These are phyloP conservation scores for Psittacula cyanocephala DNA, from an alignment of 2,113 vertebrate species.

Conservation along the genomic window DNA sequence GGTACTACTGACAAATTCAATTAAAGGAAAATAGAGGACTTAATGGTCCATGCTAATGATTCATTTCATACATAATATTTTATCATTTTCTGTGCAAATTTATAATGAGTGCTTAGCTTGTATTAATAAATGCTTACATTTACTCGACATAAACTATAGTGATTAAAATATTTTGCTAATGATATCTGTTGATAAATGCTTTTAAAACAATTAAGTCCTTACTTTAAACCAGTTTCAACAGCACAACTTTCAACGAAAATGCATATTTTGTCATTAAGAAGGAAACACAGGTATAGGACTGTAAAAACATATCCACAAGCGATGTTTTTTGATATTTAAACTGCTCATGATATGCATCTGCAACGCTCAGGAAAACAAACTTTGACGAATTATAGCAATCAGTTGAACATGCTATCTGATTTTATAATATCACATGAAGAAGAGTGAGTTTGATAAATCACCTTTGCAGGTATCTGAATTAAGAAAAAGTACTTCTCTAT, in stretches of 20 bases:
- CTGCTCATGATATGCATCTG: slow-evolving; percentile 15
- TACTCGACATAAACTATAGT: slow-evolving; percentile 75
- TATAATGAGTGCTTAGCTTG: slow-evolving; percentile 84
- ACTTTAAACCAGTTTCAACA: slow-evolving; percentile 55
- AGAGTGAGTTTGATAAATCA: slow-evolving; percentile 64
- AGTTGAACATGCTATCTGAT: slow-evolving; percentile 45
- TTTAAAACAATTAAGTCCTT: slow-evolving; percentile 64
- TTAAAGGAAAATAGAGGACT: slow-evolving; percentile 92
- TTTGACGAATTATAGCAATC: slow-evolving; percentile 60
- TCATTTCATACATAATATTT: slow-evolving; percentile 95
- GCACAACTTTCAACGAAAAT: slow-evolving; percentile 18
- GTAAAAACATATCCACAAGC: neutral
- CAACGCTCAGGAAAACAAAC: slow-evolving; percentile 30
- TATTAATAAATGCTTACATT: slow-evolving; percentile 84
- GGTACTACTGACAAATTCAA: slow-evolving; percentile 97
- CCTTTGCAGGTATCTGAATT: slow-evolving; percentile 65
- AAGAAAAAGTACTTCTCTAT: slow-evolving; percentile 52
- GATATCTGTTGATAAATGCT: slow-evolving; percentile 73
- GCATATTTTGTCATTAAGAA: slow-evolving; percentile 45
- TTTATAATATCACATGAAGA: slow-evolving; percentile 45
- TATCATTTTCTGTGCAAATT: slow-evolving; percentile 88
- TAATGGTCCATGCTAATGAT: slow-evolving; percentile 96
- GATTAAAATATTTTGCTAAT: slow-evolving; percentile 81
- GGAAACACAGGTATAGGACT: slow-evolving; percentile 19
- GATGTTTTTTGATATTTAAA: slow-evolving; percentile 54